phyloP scores from a whole-genome alignment of 2,797 vertebrate genomes.

The Tapera naevia region DNA sequence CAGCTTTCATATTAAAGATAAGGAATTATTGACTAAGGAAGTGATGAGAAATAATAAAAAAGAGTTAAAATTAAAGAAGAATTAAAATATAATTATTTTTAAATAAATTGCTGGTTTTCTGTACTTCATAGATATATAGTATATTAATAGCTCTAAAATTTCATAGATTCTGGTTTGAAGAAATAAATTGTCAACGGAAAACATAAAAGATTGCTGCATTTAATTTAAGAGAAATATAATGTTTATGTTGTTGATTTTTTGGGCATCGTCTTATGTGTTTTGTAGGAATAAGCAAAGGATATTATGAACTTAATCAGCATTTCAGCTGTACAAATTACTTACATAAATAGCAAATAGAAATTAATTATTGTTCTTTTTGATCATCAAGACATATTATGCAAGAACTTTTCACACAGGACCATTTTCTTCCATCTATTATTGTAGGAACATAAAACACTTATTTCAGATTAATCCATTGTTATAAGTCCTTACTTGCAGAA shows the following conservation, averaged over 20 bases:
- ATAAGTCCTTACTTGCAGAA: neutral
- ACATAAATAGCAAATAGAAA: neutral
- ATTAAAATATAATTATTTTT: neutral
- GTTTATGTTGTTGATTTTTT: neutral
- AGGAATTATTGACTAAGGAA: conserved; percentile 39
- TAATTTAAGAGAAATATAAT: neutral
- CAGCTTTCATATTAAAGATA: conserved; percentile 38
- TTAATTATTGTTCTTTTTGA: conserved; percentile 7
- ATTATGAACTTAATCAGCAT: conserved; percentile 1
- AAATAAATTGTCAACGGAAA: neutral
- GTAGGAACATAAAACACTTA: neutral
- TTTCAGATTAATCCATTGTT: conserved; percentile 4
- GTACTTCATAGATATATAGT: neutral
- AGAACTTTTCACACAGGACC: neutral
- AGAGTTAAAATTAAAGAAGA: too few species aligned
- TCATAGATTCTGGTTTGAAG: neutral
- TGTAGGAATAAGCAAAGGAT: neutral
- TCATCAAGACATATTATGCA: neutral
- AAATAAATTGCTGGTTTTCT: neutral
- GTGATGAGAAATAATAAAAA: neutral
- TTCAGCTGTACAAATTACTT: neutral
- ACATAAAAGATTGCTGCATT: neutral
- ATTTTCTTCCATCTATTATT: neutral
- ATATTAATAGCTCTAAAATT: neutral
- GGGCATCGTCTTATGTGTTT: neutral